Evolutionary conservation across 2,888 invertebrate genomes (phyloP).

Genomic region (Melanchra persicariae): DNA sequence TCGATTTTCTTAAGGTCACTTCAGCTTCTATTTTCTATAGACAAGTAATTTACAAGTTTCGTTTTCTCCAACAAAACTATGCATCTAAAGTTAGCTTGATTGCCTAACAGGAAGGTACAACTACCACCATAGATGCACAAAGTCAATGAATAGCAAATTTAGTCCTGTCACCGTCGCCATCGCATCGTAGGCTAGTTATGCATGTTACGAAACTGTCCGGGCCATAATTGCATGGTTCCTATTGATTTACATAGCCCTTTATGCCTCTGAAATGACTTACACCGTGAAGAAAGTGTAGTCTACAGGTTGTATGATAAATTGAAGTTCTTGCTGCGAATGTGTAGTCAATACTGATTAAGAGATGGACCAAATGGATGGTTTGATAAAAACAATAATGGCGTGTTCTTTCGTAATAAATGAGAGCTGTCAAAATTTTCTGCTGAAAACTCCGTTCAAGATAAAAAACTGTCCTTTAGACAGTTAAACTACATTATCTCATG

Average conservation of each 20-base stretch:
- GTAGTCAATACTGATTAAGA: background rate
- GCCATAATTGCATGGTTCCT: constrained; percentile 78
- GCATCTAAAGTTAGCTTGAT: constrained; percentile 27
- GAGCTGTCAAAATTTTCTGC: background rate
- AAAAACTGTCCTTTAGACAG: background rate
- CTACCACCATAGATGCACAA: constrained; percentile 39
- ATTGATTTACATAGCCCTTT: constrained; percentile 77
- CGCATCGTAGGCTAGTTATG: constrained; percentile 60
- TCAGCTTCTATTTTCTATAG: background rate
- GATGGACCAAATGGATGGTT: background rate
- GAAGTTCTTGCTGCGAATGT: constrained; percentile 1
- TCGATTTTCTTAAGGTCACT: background rate
- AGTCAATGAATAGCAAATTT: constrained; percentile 74
- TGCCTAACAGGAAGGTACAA: constrained; percentile 37
- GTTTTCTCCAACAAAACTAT: background rate
- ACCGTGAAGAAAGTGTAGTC: constrained; percentile 48
- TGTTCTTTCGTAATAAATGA: background rate
- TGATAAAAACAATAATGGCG: background rate
- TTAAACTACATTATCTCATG: too few species aligned
- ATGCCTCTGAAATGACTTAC: constrained; percentile 56
- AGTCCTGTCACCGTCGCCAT: constrained; percentile 69
- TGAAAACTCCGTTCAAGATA: background rate
- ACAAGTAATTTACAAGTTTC: constrained; percentile 3
- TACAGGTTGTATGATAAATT: constrained; percentile 40
- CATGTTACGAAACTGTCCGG: constrained; percentile 72